Evolutionary conservation across 1,140 invertebrate genomes (phyloP), one percentile per base, ranked within the genome.

Genomic region (Drosophila kurseongensis): DNA sequence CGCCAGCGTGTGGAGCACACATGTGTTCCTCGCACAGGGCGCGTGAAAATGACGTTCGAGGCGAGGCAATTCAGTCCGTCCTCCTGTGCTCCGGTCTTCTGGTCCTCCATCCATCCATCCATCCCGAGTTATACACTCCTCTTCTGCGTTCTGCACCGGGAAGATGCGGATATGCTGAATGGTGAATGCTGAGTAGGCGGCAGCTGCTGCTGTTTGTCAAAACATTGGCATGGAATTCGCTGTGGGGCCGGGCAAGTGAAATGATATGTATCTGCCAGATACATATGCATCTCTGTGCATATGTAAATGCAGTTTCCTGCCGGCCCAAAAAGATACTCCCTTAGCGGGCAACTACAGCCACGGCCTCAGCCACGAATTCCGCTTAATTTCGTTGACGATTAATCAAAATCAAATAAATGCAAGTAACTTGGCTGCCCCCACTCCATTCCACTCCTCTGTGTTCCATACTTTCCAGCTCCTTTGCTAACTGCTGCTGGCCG

Each of bases 131-230:
- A 40, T 51, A 8, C 51, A 58, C 48, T 74, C 50, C 42, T 40
- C 54, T 40, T 40, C 38, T 54, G 18, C 44, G 10, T 57, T 59
- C 41, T 66, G 35, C 54, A 52, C 18, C 7, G 42, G 38, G 32
- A 76, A 42, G 38, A 60, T 42, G 56, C 74, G 65, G 56, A 78
- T 77, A 77, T 69, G 63, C 50, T 77, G 75, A 77, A 77, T 69
- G 63, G 42, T 77, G 75, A 77, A 77, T 76, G 73, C 74, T 58
- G 55, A 77, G 68, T 72, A 72, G 68, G 68, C 66, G 68, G 75
- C 75, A 78, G 75, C 75, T 77, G 74, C 75, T 78, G 75, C 65
- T 78, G 74, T 77, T 78, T 78, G 74, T 78, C 75, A 78, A 77
- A 77, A 78, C 51, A 77, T 61, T 77, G 55, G 63, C 74, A 77